Conservation (phyloP, 2,113 vertebrate genomes). For the Puntigrus tetrazona region DNA sequence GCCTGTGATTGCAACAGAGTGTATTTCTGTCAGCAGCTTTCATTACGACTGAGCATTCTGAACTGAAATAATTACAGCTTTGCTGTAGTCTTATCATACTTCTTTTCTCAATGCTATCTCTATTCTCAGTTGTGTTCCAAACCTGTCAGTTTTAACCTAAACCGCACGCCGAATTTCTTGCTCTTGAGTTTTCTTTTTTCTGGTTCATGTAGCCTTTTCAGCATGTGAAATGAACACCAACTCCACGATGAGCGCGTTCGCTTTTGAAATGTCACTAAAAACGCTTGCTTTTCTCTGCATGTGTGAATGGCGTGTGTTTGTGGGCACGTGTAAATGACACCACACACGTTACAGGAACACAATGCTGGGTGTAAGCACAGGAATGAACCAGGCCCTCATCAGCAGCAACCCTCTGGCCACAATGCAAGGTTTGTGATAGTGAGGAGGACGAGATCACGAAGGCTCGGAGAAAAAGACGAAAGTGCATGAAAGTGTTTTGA, state of each 20-base stretch:
- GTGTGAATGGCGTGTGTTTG: slow-evolving; percentile 45
- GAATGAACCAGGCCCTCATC: slow-evolving; percentile 87
- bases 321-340: slow-evolving; percentile 41
- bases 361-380: slow-evolving; percentile 88
- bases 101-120: background rate
- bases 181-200: background rate
- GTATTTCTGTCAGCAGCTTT: slow-evolving; percentile 10
- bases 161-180: background rate
- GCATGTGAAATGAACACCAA: background rate
- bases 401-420: slow-evolving; percentile 88
- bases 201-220: background rate
- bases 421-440: slow-evolving; percentile 87
- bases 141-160: background rate
- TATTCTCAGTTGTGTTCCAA: background rate
- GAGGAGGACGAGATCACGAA: background rate
- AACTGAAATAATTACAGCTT: slow-evolving; percentile 9
- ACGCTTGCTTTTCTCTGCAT: slow-evolving; percentile 46
- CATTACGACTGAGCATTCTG: background rate
- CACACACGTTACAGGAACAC: slow-evolving; percentile 81
- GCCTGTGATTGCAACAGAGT: background rate
- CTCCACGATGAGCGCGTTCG: background rate
- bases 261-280: slow-evolving; percentile 39
- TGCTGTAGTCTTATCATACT: background rate
- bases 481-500: background rate
- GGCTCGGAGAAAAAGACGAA: background rate